These are phyloP conservation scores for Rotaria magnacalcarata DNA, from an alignment of 2,888 invertebrate species.

Conservation along the genomic window DNA sequence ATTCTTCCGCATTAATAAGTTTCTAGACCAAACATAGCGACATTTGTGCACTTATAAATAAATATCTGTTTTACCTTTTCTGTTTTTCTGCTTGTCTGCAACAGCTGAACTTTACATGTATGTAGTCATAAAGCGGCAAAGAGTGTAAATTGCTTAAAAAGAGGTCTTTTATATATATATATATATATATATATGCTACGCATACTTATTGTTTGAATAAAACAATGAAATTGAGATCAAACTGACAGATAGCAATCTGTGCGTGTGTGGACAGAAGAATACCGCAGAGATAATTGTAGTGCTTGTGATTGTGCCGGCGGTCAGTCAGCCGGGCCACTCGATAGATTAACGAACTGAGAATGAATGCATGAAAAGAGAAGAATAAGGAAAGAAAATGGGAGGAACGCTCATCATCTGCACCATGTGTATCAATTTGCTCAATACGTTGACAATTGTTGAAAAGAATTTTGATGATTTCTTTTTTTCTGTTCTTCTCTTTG, in stretches of 20 bases:
- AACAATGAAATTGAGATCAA: conserved; percentile 26
- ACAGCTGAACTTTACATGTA: conserved; percentile 12
- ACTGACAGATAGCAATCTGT: conserved; percentile 29
- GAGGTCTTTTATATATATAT: background rate
- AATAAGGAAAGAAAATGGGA: conserved; percentile 26
- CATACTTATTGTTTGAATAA: conserved; percentile 20
- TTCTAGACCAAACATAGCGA: background rate
- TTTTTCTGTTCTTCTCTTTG: background rate
- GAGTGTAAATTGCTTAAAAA: background rate
- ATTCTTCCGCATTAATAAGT: background rate
- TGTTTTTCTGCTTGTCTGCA: background rate
- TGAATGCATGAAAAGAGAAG: conserved; percentile 29
- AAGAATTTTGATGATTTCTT: conserved; percentile 24
- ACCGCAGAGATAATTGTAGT: conserved; percentile 26
- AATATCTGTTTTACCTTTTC: background rate
- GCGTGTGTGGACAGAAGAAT: background rate
- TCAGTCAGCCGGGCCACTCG: conserved; percentile 1
- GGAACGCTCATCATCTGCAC: background rate
- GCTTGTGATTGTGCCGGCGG: conserved; percentile 16
- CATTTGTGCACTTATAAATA: conserved; percentile 26
- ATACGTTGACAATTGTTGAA: conserved; percentile 4
- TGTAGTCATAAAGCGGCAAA: conserved; percentile 4
- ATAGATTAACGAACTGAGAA: conserved; percentile 23
- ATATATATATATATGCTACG: background rate
- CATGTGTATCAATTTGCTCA: conserved; percentile 17